phyloP scores from a whole-genome alignment of 2,113 vertebrate species.

The Oreotragus oreotragus region DNA sequence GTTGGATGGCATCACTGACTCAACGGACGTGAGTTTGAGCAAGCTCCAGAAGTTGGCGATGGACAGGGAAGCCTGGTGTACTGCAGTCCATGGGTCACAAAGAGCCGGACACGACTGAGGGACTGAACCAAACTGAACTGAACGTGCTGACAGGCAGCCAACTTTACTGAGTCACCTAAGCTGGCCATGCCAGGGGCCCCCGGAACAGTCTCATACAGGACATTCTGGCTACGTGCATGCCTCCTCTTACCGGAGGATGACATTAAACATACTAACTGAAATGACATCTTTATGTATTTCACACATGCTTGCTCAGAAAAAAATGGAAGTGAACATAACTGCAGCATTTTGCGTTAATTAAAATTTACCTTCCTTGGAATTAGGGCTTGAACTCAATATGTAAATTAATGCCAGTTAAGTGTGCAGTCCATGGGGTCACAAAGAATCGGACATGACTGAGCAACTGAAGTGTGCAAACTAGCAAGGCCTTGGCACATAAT shows the following conservation, averaged over 20 bases:
- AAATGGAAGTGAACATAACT: slow-evolving; percentile 43
- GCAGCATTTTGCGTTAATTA: slow-evolving; percentile 56
- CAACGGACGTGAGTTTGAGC: not conserved
- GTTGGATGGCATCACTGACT: not conserved
- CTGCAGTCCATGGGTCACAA: not conserved
- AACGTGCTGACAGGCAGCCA: not conserved
- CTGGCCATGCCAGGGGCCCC: too few species aligned
- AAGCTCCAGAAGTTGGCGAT: not conserved
- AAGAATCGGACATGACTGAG: not conserved
- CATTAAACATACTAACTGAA: not conserved
- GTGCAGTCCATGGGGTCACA: not conserved
- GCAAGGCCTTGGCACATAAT: not conserved
- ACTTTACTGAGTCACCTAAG: not conserved
- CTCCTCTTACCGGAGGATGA: not conserved
- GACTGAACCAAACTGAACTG: not conserved
- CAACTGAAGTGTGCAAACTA: not conserved
- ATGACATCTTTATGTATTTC: slow-evolving; percentile 28
- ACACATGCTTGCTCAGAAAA: slow-evolving; percentile 33
- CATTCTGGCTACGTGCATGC: not conserved
- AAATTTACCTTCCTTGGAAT: slow-evolving; percentile 38
- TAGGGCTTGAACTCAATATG: slow-evolving; percentile 27
- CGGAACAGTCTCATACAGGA: not conserved
- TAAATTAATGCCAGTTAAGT: slow-evolving; percentile 7
- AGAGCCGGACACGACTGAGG: not conserved
- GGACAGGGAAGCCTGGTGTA: not conserved